Base-by-base conservation (phyloP, 1,140 invertebrate species). In the Spodoptera frugiperda region DNA sequence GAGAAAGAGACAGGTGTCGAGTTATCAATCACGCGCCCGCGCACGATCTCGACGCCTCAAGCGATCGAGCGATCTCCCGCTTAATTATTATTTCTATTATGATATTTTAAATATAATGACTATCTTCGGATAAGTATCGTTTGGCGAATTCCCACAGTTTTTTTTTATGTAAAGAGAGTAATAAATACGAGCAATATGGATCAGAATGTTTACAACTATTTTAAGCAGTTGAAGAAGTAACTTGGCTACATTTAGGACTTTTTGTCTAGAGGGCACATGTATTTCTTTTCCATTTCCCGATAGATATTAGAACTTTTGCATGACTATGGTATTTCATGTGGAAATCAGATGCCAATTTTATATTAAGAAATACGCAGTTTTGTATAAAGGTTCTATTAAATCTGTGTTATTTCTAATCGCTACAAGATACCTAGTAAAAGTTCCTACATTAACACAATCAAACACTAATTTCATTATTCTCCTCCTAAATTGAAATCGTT, bases 51-150 rank as follows among this genome's bases (percentile, higher is more conserved):
- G 83, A 83, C 83, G 92, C 90, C 83, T 61, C 86, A 79, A 85
- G 91, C 88, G 84, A 90, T 91, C 87, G 84, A 86, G 78, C 83
- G 85, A 89, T 93, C 87, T 90, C 86, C 77, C 68, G 84, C 89
- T 89, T 93, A 91, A 93, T 93, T 92, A 93, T 93, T 92, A 93
- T 93, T 93, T 93, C 90, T 93, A 93, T 93, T 93, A 93, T 93
- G 87, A 92, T 92, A 92, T 92, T 88, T 91, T 88, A 92, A 92
- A 87, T 88, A 87, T 90, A 89, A 92, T 90, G 84, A 88, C 89
- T 84, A 88, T 87, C 83, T 82, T 68, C 65, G 78, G 79, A 79
- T 88, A 78, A 82, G 61, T 55, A 49, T 81, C 80, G 79, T 81
- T 82, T 87, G 68, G 87, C 85, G 81, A 92, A 89, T 93, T 93